Evolutionary conservation across 1,140 invertebrate species (phyloP), one percentile per base, ranked within the genome.

Genomic region (Drosophila kurseongensis): DNA sequence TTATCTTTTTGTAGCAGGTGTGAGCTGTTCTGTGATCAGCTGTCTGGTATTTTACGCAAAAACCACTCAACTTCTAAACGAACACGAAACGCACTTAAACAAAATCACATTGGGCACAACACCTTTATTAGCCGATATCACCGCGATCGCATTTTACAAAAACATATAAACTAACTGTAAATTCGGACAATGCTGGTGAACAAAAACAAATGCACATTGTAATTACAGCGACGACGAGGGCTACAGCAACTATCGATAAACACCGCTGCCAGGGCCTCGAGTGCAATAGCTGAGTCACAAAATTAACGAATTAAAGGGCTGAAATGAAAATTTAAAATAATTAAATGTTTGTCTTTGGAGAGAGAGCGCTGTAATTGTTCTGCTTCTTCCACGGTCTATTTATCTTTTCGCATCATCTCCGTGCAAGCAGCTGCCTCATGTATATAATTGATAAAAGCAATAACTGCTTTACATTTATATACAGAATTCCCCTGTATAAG

Each of bases 151-250:
- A 67, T 74, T 54, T 42, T 61, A 44, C 44, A 42, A 59, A 60
- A 59, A 65, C 73, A 58, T 50, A 76, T 55, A 60, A 50, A 61
- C 57, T 50, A 69, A 78, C 56, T 69, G 38, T 36, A 65, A 50
- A 86, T 62, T 51, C 63, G 14, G 38, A 69, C 61, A 61, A 75
- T 71, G 78, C 57, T 71, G 47, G 51, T 65, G 63, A 63, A 88
- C 84, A 79, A 83, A 75, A 86, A 88, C 83, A 86, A 86, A 88
- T 85, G 81, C 81, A 82, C 71, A 88, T 76, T 76, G 80, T 66
- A 86, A 60, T 68, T 80, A 80, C 51, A 59, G 41, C 16, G 54
- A 59, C 32, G 29, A 48, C 65, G 56, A 88, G 83, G 83, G 83
- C 14, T 79, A 59, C 67, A 36, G 8, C 4, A 69, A 32, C 51